Percentiles rank a stretch among this genome's conserved stretches.
phyloP scores from a whole-genome alignment of 1,140 invertebrate species.

The Scaptomyza pallida region DNA sequence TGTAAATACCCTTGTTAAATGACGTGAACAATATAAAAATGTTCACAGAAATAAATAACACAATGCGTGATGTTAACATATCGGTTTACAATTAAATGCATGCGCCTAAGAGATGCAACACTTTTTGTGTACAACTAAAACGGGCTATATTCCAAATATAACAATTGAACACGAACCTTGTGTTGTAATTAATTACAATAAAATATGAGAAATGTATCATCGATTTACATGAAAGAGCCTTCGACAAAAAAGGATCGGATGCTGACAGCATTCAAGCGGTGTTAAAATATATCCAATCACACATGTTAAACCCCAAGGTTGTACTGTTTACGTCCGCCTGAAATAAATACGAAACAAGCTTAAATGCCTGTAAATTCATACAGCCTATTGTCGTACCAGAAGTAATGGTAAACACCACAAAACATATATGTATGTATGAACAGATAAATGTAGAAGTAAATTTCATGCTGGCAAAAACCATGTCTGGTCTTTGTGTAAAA shows the following conservation, averaged over 20 bases:
- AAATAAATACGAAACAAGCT: slow-evolving; percentile 8
- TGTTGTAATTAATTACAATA: too few species aligned
- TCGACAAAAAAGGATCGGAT: neutral
- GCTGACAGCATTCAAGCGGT: neutral
- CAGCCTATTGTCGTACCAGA: slow-evolving; percentile 7
- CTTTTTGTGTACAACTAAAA: neutral
- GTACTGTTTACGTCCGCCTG: too few species aligned
- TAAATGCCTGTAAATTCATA: slow-evolving; percentile 16
- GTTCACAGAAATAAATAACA: slow-evolving; percentile 2
- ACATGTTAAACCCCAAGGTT: slow-evolving; percentile 5
- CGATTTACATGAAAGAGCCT: neutral
- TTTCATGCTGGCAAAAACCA: neutral
- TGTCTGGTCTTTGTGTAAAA: slow-evolving; percentile 1
- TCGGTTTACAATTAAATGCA: neutral
- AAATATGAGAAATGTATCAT: neutral
- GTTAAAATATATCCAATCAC: neutral
- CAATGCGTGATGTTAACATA: neutral
- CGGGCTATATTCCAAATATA: too few species aligned
- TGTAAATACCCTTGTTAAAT: neutral
- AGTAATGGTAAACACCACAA: neutral
- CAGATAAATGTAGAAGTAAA: too few species aligned
- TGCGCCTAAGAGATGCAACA: slow-evolving; percentile 4
- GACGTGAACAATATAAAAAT: neutral
- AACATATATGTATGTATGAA: neutral
- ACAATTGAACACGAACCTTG: too few species aligned